Evolutionary conservation across 2,797 vertebrate species (phyloP).

Genomic region (Knipowitschia caucasica): DNA sequence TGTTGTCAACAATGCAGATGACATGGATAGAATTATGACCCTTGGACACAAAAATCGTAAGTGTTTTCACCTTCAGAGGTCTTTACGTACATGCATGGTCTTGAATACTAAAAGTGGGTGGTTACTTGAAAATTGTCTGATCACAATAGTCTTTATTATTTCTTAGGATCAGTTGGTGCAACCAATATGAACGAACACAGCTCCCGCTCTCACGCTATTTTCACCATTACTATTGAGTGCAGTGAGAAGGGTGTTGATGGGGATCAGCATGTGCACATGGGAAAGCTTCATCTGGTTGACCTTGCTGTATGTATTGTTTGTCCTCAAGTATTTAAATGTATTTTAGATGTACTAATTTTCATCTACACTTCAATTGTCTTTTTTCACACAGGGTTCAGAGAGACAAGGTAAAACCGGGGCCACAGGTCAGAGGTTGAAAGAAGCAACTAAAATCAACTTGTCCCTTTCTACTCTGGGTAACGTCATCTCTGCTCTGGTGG

Average conservation of each 20-base stretch:
- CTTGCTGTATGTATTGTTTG: slow-evolving; percentile 83
- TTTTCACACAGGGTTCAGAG: slow-evolving; percentile 85
- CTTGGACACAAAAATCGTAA: slow-evolving; percentile 98
- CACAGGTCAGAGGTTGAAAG: slow-evolving; percentile 94
- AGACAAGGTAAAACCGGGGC: slow-evolving; percentile 97
- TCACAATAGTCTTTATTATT: neutral
- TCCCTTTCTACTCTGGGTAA: slow-evolving; percentile 98
- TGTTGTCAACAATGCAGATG: slow-evolving; percentile 96
- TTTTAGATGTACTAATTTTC: neutral
- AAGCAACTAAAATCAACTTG: slow-evolving; percentile 98
- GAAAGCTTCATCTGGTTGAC: slow-evolving; percentile 96
- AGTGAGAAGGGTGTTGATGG: slow-evolving; percentile 96
- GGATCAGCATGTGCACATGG: slow-evolving; percentile 96
- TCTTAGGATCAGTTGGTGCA: slow-evolving; percentile 90
- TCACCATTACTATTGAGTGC: slow-evolving; percentile 98
- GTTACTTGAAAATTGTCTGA: neutral
- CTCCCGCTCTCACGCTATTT: slow-evolving; percentile 96
- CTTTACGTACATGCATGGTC: neutral
- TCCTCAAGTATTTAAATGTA: neutral
- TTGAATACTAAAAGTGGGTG: neutral
- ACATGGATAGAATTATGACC: slow-evolving; percentile 99
- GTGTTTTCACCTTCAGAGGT: slow-evolving; percentile 28
- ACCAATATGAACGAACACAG: slow-evolving; percentile 99
- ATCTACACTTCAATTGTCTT: neutral
- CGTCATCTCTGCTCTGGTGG: slow-evolving; percentile 95